A percentile compares a stretch with the other conserved stretches of the same genome.
Conservation (phyloP, 2,113 vertebrate genomes). For the Thomomys bottae region DNA sequence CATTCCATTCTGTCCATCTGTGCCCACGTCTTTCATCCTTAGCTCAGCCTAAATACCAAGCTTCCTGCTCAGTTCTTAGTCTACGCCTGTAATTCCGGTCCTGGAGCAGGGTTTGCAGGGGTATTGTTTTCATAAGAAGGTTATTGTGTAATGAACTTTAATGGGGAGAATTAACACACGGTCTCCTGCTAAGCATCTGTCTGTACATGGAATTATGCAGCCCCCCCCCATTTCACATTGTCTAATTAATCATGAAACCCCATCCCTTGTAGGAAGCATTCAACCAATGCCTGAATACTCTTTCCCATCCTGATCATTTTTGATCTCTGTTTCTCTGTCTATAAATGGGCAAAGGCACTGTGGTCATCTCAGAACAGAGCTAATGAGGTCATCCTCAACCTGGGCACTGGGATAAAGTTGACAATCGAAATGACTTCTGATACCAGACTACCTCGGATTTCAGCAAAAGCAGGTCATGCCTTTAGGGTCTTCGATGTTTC, state of each 20-base stretch:
- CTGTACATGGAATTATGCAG: neutral
- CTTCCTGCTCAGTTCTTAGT: no score
- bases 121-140: neutral
- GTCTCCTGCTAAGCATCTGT: neutral
- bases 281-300: neutral
- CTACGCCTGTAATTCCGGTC: no score
- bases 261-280: neutral
- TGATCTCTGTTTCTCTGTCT: neutral
- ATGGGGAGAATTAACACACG: fast-evolving
- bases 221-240: neutral
- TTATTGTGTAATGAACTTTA: neutral
- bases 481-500: neutral
- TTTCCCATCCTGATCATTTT: neutral
- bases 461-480: neutral
- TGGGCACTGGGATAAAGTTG: neutral
- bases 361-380: neutral
- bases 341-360: neutral
- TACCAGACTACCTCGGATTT: neutral
- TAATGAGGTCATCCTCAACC: no score
- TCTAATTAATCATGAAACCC: fast-evolving
- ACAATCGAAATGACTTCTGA: neutral
- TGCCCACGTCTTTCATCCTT: fast-evolving
- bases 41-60: neutral
- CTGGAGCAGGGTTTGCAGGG: neutral
- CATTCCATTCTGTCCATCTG: neutral